Conservation (phyloP, 2,888 invertebrate genomes). For the Cerastoderma edule region DNA sequence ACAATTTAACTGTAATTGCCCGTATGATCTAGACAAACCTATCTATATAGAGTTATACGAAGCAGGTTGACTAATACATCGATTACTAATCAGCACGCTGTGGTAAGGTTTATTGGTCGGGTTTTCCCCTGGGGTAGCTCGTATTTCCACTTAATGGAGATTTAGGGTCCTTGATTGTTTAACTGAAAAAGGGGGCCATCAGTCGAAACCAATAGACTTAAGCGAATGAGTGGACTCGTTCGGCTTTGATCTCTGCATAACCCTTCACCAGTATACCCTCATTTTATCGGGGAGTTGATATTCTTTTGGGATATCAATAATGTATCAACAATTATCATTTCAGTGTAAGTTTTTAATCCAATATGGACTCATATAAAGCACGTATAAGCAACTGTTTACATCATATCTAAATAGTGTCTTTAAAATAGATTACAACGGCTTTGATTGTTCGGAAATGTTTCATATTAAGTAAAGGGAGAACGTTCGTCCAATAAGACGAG, state of each 20-base stretch:
- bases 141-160: slow-evolving; percentile 46
- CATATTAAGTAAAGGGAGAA: too few species aligned
- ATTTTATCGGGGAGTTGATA: too few species aligned
- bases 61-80: too few species aligned
- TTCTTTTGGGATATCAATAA: too few species aligned
- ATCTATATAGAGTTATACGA: too few species aligned
- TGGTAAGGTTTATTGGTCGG: too few species aligned
- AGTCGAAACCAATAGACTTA: slow-evolving; percentile 20
- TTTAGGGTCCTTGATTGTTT: slow-evolving; percentile 16
- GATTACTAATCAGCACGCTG: too few species aligned
- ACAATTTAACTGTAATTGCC: too few species aligned
- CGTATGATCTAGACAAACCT: too few species aligned
- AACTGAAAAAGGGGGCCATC: background rate
- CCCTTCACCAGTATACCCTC: slow-evolving; percentile 1
- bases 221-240: slow-evolving; percentile 7
- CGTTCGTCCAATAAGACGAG: slow-evolving; percentile 9
- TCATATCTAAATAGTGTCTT: background rate
- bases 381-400: background rate
- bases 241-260: slow-evolving; percentile 18
- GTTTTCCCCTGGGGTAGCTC: too few species aligned
- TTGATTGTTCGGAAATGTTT: background rate
- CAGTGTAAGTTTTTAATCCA: background rate
- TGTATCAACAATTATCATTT: too few species aligned
- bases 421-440: background rate
- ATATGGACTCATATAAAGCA: background rate